Conservation (phyloP, 2,797 vertebrate species). For the Meriones psammophilus region DNA sequence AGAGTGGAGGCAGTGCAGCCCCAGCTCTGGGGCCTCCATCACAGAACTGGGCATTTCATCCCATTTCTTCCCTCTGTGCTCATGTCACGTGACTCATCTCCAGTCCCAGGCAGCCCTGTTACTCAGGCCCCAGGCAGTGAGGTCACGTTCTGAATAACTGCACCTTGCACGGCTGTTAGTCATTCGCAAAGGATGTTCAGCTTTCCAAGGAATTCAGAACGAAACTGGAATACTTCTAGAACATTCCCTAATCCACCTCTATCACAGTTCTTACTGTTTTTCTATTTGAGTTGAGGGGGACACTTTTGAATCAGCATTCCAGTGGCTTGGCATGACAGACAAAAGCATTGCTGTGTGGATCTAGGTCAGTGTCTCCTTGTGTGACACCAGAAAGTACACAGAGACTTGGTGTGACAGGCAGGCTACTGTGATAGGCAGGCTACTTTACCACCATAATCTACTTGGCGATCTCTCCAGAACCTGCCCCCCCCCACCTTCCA, state of each 20-base stretch:
- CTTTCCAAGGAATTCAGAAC: background rate
- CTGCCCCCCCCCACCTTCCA: rapidly evolving
- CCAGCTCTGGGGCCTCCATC: background rate
- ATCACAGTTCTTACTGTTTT: background rate
- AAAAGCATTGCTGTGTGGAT: background rate
- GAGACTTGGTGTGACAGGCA: background rate
- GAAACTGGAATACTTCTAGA: conserved; percentile 28
- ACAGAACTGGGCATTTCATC: rapidly evolving
- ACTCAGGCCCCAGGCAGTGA: background rate
- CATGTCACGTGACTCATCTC: background rate
- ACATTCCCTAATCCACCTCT: background rate
- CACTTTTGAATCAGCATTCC: background rate
- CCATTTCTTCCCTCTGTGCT: background rate
- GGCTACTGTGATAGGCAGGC: background rate
- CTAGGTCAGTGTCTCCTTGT: background rate
- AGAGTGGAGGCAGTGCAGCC: background rate
- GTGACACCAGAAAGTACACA: background rate
- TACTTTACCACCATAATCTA: background rate
- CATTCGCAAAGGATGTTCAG: background rate
- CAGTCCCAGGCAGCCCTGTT: background rate
- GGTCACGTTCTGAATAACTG: background rate
- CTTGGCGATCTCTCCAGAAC: rapidly evolving
- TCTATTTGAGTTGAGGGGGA: background rate
- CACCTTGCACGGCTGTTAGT: background rate
- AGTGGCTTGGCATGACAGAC: background rate